Base-by-base conservation (phyloP, 2,113 vertebrate genomes). In the Amazona guildingii region DNA sequence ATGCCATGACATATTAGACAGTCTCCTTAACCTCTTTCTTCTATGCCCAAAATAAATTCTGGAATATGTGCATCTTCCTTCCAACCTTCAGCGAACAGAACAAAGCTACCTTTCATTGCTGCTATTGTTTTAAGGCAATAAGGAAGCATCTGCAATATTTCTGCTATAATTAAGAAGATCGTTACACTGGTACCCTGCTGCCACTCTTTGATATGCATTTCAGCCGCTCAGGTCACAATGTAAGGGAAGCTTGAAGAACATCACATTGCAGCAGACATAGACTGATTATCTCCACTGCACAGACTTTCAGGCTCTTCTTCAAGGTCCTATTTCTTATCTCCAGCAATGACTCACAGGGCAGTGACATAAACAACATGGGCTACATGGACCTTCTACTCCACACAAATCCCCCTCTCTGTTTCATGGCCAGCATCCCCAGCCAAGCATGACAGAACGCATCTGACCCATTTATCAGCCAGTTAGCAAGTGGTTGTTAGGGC, bases 391-490 rank as follows among this genome's bases (percentile, higher is more conserved):
- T 94, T 94, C 76, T 86, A 63, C 46, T 41, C 39, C 77, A 75
- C 77, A 64, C 61, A 75, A 75, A 68, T 86, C 69, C 88, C 37
- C 13, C 29, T 84, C 72, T 67, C 79, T 88, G 75, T 95, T 95
- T 96, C 91, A 78, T 78, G 88, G 66, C 69, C 89, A 84, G 51
- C 43, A 64, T 78, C 52, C 51, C 43, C 61, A 95, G 80, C 83
- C 83, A 72, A 75, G 86, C 57, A 0, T 94, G 88, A 94, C 91
- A 75, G 77, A 92, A 84, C 2, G 8, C 73, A 82, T 82, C 61
- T 89, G 91, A 94, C 62, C 91, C 92, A 95, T 95, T 89, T 86
- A 89, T 94, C 92, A 92, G 54, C 43, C 69, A 51, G 54, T 61
- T 94, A 10, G 0, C 48, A 82, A 91, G 83, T 55, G 69, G 72